Base-by-base conservation (phyloP, 2,888 invertebrate genomes). In the Ptilodon capucinus region DNA sequence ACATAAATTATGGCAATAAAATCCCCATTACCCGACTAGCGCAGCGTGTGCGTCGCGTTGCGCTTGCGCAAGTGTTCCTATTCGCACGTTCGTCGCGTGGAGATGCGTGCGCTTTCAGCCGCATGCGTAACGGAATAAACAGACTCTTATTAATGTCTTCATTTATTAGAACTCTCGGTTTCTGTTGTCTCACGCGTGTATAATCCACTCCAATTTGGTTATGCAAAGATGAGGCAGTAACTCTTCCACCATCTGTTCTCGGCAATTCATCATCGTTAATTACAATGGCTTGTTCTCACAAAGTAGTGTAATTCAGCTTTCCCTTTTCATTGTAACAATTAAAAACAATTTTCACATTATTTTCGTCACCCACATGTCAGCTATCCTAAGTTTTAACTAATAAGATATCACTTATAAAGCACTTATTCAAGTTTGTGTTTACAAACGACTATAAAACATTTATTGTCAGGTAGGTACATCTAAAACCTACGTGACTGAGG, bases 51-150 rank as follows among this genome's bases (percentile, higher is more conserved):
- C 60, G 54, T 60, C 41, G 51, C 46, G 52, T 49, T 69, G 65
- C 73, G 74, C 71, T 88, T 88, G 83, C 86, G 88, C 84, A 88
- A 88, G 76, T 74, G 80, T 60, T 68, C 73, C 74, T 82, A 81
- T 86, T 86, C 82, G 85, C 86, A 84, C 82, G 84, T 79, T 74
- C 65, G 60, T 51, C 54, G 59, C 50, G 40, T 52, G 54, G 59
- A 66, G 64, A 69, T 67, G 65, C 62, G 61, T 64, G 62, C 54
- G 64, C 64, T 70, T 68, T 70, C 54, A 57, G 62, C 54, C 65
- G 62, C 66, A 61, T 63, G 60, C 59, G 58, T 61, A 64, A 56
- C 50, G 47, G 44, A 41, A 47, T 40, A 30, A 52, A 53, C 41
- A 13, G 18, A 47, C 44, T 55, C 52, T 64, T 64, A 63, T 65